Base-by-base conservation (phyloP, 2,113 vertebrate genomes). In the Gorsachius goisagi region DNA sequence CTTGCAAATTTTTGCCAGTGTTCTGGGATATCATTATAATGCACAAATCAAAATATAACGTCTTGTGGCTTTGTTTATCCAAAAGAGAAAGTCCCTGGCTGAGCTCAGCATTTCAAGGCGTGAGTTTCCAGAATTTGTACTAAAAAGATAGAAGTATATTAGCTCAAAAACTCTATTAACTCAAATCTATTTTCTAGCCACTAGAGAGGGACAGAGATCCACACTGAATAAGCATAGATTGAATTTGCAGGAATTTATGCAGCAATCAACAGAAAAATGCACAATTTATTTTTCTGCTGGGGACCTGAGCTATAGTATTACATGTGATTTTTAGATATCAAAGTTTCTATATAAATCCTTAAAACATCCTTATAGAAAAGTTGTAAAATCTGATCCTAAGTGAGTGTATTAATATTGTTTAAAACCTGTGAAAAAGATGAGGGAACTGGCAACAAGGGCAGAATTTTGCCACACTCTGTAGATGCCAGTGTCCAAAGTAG, bases 151-250 rank as follows among this genome's bases (percentile, higher is more conserved):
- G 33, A 84, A 77, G 8, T 53, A 6, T 47, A 63, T 63, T 78
- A 86, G 45, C 47, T 84, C 9, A 74, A 58, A 88, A 78, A 45
- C 33, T 66, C 44, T 59, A 39, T 33, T 80, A 91, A 74, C 50
- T 92, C 26, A 32, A 27, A 66, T 93, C 59, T 94, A 22, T 90
- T 63, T 94, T 94, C 55, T 71, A 95, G 72, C 95, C 93, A 96
- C 93, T 94, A 96, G 95, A 94, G 96, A 95, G 92, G 93, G 96
- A 92, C 92, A 96, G 79, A 96, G 93, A 83, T 95, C 90, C 85
- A 90, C 68, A 60, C 2, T 79, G 39, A 55, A 67, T 59, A 33
- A 96, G 53, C 32, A 82, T 1, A 92, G 52, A 88, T 3, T 64
- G 76, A 88, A 93, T 90, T 88, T 94, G 75, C 68, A 75, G 55